These are phyloP conservation scores for Sporophila hypoxantha DNA, from an alignment of 2,113 vertebrate species.

Conservation along the genomic window DNA sequence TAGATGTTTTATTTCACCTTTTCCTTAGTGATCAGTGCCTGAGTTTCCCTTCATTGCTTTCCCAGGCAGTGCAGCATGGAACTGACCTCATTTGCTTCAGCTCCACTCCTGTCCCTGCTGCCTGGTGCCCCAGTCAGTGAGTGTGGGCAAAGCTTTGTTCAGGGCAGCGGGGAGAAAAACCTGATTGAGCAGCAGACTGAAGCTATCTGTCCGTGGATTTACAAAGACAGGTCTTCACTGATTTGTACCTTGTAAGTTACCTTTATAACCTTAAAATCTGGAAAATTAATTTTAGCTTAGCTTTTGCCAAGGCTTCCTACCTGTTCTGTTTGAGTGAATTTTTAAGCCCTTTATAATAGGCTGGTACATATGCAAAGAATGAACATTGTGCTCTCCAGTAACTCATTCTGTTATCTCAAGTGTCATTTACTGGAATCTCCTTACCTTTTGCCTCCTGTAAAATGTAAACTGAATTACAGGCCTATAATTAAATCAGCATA, in stretches of 20 bases:
- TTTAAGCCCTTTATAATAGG: not conserved
- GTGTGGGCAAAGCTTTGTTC: not conserved
- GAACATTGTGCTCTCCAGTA: not conserved
- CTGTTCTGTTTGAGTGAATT: not conserved
- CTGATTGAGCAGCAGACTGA: not conserved
- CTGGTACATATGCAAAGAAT: not conserved
- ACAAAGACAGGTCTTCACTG: not conserved
- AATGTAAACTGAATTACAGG: constrained; percentile 36
- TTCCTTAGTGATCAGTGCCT: not conserved
- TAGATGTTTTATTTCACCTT: not conserved
- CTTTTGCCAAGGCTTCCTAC: not conserved
- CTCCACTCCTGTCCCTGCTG: not conserved
- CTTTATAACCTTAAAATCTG: not conserved
- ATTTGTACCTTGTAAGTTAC: not conserved
- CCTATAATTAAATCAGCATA: constrained; percentile 37
- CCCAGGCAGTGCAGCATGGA: not conserved
- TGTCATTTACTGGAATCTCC: constrained; percentile 30
- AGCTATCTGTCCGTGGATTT: not conserved
- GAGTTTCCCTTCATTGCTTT: not conserved
- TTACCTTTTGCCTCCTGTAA: constrained; percentile 24
- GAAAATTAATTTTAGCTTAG: not conserved
- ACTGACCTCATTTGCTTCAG: not conserved
- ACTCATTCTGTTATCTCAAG: constrained; percentile 25
- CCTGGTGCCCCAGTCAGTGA: not conserved
- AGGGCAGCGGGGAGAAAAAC: not conserved